phyloP scores from a whole-genome alignment of 23 tunicate genomes.

The Halocynthia roretzi region DNA sequence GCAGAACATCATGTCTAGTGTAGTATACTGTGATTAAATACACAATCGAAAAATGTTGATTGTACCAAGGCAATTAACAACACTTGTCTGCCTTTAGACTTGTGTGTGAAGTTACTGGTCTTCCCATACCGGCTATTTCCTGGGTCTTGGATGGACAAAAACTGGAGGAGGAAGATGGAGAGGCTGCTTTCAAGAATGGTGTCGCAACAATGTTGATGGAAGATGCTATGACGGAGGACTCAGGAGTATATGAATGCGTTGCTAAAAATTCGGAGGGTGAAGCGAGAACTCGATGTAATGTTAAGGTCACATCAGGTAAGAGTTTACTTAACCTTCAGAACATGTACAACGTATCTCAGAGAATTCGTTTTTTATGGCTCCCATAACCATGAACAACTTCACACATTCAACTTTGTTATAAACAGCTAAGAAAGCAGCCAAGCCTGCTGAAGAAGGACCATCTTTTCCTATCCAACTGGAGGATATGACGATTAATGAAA shows the following conservation, averaged over 20 bases:
- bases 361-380: background rate
- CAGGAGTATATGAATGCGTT: conserved; percentile 62
- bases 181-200: conserved; percentile 51
- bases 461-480: conserved; percentile 69
- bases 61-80: background rate
- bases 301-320: conserved; percentile 63
- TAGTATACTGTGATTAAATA: too few relatives aligned
- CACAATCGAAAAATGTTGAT: background rate
- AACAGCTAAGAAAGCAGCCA: background rate
- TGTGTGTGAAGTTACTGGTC: conserved; percentile 42
- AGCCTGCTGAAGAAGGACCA: conserved; percentile 32
- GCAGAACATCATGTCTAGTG: too few relatives aligned
- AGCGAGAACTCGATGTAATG: conserved; percentile 40
- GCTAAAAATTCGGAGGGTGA: conserved; percentile 54
- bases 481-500: conserved; percentile 70
- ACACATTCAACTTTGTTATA: background rate
- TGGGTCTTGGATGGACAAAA: conserved; percentile 80
- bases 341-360: background rate
- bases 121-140: conserved; percentile 40
- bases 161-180: conserved; percentile 66
- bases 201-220: conserved; percentile 70
- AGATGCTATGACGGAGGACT: conserved; percentile 85
- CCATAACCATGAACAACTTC: background rate
- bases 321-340: background rate
- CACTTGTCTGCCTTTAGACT: conserved; percentile 27